Evolutionary conservation across 2,888 invertebrate genomes (phyloP), one percentile per base, ranked within the genome.

Genomic region (Pollenia angustigena): DNA sequence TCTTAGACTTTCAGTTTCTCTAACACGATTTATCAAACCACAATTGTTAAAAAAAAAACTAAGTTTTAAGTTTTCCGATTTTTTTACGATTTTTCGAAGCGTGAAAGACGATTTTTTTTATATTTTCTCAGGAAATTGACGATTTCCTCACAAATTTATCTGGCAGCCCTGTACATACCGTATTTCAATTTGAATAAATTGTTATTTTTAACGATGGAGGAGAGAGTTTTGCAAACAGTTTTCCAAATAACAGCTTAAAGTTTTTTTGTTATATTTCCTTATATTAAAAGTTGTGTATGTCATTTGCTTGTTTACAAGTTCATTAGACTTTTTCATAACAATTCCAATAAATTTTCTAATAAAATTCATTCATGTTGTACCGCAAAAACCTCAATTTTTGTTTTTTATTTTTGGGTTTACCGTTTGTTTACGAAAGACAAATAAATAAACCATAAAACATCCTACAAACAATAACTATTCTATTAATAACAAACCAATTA

Each of bases 321-420:
- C 52, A 81, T 68, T 85, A 78, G 54, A 72, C 72, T 52, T 60
- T 76, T 60, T 23, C 11, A 42, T 54, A 72, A 23, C n/a, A 52
- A 56, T n/a, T 54, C 3, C 46, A 11, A 64, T 16, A 56, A 44
- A 14, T 9, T 56, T 72, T 78, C 6, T 52, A 40, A 44, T 14
- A 54, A 56, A 66, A 74, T 46, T 71, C 46, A 69, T 83, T 83
- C 80, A 83, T 76, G 71, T 86, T 74, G 56, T 80, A 72, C 82
- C 86, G 72, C 82, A 71, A 46, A 71, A 82, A 64, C 85, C 82
- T 12, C 64, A 66, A 68, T 23, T 66, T 60, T 60, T 23, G 23
- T 11, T 12, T 62, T 60, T 23, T 44, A n/a, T 11, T 12, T 62
- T 56, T 52, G 23, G 54, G 42, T 74, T 66, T 80, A 40, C 16